Evolutionary conservation across 2,797 vertebrate genomes (phyloP).

Genomic region (Myotis vivesi): DNA sequence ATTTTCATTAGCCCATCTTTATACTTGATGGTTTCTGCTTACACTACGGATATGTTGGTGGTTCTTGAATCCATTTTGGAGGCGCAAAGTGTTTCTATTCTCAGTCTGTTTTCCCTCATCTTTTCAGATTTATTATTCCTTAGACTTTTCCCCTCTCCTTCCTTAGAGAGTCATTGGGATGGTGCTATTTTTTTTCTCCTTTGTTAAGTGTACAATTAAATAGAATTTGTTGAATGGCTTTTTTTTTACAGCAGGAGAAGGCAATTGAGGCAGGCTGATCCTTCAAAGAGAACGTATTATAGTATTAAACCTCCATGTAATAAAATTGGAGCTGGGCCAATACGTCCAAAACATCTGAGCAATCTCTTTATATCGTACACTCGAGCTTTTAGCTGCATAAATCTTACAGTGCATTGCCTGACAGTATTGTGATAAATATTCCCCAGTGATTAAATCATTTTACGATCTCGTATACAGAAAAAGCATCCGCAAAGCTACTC

Average conservation of each 20-base stretch:
- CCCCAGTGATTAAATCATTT: conserved; percentile 50
- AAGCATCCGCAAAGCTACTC: background rate
- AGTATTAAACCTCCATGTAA: conserved; percentile 22
- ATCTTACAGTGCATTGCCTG: conserved; percentile 31
- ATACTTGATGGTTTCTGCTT: conserved; percentile 23
- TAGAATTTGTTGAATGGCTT: conserved; percentile 20
- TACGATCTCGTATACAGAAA: conserved; percentile 24
- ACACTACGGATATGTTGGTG: conserved; percentile 28
- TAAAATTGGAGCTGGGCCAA: conserved; percentile 37
- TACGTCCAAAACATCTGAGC: conserved; percentile 13
- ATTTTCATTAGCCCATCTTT: conserved; percentile 57
- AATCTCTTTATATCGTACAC: conserved; percentile 23
- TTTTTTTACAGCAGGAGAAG: background rate
- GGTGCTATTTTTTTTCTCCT: background rate
- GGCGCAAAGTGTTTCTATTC: conserved; percentile 57
- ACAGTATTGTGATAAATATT: conserved; percentile 46
- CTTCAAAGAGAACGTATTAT: conserved; percentile 30
- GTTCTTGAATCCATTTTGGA: conserved; percentile 46
- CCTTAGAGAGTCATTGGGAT: conserved; percentile 2
- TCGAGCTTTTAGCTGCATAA: conserved; percentile 32
- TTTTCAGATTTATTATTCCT: conserved; percentile 56
- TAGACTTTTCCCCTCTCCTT: conserved; percentile 11
- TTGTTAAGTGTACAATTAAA: conserved; percentile 28
- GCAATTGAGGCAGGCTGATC: background rate
- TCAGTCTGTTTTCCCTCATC: background rate